Conservation (phyloP, 2,113 vertebrate genomes). For the Lepus europaeus region DNA sequence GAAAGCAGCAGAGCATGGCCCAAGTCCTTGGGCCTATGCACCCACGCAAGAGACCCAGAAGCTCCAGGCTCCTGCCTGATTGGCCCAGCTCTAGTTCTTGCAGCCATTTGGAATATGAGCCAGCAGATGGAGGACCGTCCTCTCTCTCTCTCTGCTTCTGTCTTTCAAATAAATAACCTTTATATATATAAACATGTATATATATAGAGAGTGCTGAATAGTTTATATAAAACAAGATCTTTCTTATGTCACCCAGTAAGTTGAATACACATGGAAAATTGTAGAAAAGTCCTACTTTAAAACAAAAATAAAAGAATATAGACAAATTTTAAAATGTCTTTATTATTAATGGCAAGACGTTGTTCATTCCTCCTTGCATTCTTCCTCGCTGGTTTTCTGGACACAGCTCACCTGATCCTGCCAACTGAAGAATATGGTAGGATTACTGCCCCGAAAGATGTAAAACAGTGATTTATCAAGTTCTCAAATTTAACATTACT, state of each 20-base stretch:
- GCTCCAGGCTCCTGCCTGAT: no score
- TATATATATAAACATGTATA: no score
- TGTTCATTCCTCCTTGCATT: constrained; percentile 55
- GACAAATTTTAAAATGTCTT: constrained; percentile 64
- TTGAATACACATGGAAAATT: background rate
- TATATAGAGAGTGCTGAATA: no score
- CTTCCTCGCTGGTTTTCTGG: constrained; percentile 70
- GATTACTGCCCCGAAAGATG: constrained; percentile 62
- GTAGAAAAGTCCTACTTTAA: background rate
- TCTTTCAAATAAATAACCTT: no score
- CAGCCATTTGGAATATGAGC: no score
- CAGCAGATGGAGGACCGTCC: no score
- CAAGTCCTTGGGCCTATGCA: no score
- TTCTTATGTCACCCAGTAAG: background rate
- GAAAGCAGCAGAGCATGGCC: no score
- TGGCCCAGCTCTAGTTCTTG: no score
- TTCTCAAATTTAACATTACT: background rate
- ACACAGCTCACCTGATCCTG: constrained; percentile 74
- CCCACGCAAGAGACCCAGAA: no score
- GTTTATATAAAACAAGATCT: background rate
- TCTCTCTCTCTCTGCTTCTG: no score
- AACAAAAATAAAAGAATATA: constrained; percentile 34
- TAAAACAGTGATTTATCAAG: background rate
- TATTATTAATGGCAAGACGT: constrained; percentile 76
- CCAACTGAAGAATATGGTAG: constrained; percentile 65